Evolutionary conservation across 2,797 vertebrate genomes (phyloP).

Genomic region (Phrynocephalus forsythii): DNA sequence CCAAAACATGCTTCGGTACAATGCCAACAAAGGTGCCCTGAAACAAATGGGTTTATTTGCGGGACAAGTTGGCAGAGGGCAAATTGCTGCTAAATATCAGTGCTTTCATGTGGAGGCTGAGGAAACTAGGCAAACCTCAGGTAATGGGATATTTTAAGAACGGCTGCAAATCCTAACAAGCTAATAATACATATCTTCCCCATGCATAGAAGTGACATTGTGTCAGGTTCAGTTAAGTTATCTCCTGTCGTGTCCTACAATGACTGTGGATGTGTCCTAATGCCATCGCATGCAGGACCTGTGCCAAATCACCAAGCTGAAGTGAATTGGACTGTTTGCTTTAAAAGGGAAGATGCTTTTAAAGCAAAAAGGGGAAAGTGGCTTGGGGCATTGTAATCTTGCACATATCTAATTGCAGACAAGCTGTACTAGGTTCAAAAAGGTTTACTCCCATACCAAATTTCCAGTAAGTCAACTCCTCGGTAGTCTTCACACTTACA

Average conservation of each 20-base stretch:
- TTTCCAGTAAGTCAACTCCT: too few relatives aligned
- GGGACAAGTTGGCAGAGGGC: not conserved
- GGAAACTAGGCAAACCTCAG: conserved; percentile 20
- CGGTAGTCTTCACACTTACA: not conserved
- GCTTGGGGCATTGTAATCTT: not conserved
- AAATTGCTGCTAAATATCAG: conserved; percentile 20
- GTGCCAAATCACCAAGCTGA: conserved; percentile 12
- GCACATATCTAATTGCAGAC: not conserved
- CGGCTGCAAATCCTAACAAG: conserved; percentile 27
- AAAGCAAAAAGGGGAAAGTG: not conserved
- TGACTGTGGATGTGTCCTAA: conserved; percentile 14
- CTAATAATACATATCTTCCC: not conserved
- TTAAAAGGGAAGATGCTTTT: not conserved
- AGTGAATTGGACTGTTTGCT: not conserved
- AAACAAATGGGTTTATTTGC: conserved; percentile 27
- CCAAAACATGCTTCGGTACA: accelerated
- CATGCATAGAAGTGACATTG: conserved; percentile 1
- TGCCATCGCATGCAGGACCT: conserved; percentile 25
- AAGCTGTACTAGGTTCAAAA: not conserved
- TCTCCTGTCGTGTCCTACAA: conserved; percentile 13
- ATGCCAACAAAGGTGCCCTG: not conserved
- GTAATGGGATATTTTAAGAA: conserved; percentile 31
- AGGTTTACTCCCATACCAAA: too few relatives aligned
- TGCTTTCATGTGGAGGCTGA: not conserved
- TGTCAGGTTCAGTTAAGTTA: conserved; percentile 22